A percentile compares a stretch with the other conserved stretches of the same genome.
These are phyloP conservation scores for Lineus longissimus DNA, from an alignment of 1,140 invertebrate genomes.

Conservation along the genomic window DNA sequence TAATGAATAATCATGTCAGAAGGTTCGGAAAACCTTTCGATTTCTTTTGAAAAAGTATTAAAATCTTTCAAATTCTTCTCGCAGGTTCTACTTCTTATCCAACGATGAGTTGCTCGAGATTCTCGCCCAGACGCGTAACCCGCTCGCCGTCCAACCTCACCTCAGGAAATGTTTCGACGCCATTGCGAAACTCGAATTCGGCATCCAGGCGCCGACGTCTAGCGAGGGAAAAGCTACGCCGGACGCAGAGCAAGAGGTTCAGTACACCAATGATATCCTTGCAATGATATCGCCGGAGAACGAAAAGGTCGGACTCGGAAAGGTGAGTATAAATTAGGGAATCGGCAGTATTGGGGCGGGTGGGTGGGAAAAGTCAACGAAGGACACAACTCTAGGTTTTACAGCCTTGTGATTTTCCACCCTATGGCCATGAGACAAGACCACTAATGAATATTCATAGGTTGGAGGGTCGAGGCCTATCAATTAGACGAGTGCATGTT, in stretches of 20 bases:
- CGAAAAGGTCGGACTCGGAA: conserved; percentile 71
- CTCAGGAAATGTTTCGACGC: conserved; percentile 86
- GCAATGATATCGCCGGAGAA: conserved; percentile 83
- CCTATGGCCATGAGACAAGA: no score
- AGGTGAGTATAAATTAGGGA: conserved; percentile 54
- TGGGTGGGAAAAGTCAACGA: no score
- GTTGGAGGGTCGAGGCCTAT: no score
- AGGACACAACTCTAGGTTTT: no score
- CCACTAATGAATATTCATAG: no score
- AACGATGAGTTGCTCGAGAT: conserved; percentile 56
- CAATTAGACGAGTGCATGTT: no score
- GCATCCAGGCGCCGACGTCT: conserved; percentile 50
- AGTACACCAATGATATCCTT: conserved; percentile 70
- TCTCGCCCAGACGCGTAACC: conserved; percentile 69
- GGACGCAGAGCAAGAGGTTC: conserved; percentile 31
- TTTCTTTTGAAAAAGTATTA: no score
- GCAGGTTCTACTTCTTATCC: conserved; percentile 55
- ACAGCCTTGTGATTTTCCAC: no score
- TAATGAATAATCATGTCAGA: no score
- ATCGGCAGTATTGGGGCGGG: no score
- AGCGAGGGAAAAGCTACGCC: conserved; percentile 33
- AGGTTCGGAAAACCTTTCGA: no score
- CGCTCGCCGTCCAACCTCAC: conserved; percentile 82
- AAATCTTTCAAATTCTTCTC: conserved; percentile 6
- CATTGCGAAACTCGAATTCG: conserved; percentile 68